Evolutionary conservation across 2,888 invertebrate genomes (phyloP).

Genomic region (Zelleria hepariella): DNA sequence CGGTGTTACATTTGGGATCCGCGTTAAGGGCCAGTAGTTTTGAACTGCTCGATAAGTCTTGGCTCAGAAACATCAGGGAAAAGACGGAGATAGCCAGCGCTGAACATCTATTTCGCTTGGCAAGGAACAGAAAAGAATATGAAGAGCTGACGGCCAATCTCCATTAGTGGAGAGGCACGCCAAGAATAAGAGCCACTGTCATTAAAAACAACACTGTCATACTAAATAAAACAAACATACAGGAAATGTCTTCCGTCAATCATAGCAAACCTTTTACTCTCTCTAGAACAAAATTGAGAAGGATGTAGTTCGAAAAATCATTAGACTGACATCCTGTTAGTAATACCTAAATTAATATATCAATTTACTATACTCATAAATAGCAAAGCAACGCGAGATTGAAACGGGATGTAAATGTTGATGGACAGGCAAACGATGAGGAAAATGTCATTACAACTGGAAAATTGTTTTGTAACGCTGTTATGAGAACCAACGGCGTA

Average conservation of each 20-base stretch:
- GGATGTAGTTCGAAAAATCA: not conserved
- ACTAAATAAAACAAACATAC: too few species aligned
- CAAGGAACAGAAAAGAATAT: too few species aligned
- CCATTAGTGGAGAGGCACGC: too few species aligned
- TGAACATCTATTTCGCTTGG: too few species aligned
- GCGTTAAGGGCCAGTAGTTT: slow-evolving; percentile 12
- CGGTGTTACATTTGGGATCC: slow-evolving; percentile 11
- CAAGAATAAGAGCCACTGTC: too few species aligned
- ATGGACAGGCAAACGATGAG: not conserved
- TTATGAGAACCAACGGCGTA: not conserved
- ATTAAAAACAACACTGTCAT: too few species aligned
- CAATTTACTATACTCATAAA: not conserved
- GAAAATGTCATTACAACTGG: not conserved
- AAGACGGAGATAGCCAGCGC: too few species aligned
- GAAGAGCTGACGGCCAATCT: too few species aligned
- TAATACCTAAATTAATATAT: not conserved
- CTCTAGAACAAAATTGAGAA: not conserved
- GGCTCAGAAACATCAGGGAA: not conserved
- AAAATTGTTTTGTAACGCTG: not conserved
- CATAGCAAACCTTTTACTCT: not conserved
- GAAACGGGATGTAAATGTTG: not conserved
- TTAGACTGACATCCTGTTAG: not conserved
- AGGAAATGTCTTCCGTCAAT: too few species aligned
- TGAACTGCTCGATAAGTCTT: not conserved
- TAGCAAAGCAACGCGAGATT: too few species aligned